A percentile compares a stretch with the other conserved stretches of the same genome.
Conservation (phyloP, 1,140 invertebrate species). For the Paracyclopina nana region DNA sequence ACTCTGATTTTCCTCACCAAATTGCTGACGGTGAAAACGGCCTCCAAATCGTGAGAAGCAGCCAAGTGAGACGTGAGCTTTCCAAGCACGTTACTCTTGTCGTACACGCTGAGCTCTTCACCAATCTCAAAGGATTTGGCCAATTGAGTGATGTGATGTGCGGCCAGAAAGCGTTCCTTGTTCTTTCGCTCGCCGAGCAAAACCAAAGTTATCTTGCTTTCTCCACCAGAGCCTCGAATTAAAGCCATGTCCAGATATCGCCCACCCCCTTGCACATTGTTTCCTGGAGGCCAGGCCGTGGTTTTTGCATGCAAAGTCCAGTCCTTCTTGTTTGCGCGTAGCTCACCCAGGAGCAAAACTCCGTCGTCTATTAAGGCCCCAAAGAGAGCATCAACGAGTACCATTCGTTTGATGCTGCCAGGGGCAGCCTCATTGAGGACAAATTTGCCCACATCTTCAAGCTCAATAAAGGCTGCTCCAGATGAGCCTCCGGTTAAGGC, state of each 20-base stretch:
- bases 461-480: background rate
- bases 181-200: constrained; percentile 15
- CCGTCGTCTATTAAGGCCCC: constrained; percentile 4
- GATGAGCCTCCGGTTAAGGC: background rate
- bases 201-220: background rate
- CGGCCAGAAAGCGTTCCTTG: constrained; percentile 14
- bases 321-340: background rate
- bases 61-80: constrained; percentile 7
- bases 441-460: background rate
- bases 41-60: background rate
- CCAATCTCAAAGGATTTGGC: constrained; percentile 1
- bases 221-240: background rate
- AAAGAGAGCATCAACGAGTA: constrained; percentile 12
- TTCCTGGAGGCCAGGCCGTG: background rate
- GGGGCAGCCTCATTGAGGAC: background rate
- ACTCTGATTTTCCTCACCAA: constrained; percentile 8
- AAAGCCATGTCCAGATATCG: constrained; percentile 10
- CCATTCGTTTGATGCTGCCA: constrained; percentile 8
- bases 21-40: constrained; percentile 1
- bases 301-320: constrained; percentile 3
- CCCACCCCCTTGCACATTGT: too few relatives aligned
- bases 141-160: constrained; percentile 1
- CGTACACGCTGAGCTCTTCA: constrained; percentile 12
- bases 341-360: background rate
- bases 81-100: constrained; percentile 15